Evolutionary conservation across 2,113 vertebrate species (phyloP), one percentile per base, ranked within the genome.

Genomic region (Ondatra zibethicus): DNA sequence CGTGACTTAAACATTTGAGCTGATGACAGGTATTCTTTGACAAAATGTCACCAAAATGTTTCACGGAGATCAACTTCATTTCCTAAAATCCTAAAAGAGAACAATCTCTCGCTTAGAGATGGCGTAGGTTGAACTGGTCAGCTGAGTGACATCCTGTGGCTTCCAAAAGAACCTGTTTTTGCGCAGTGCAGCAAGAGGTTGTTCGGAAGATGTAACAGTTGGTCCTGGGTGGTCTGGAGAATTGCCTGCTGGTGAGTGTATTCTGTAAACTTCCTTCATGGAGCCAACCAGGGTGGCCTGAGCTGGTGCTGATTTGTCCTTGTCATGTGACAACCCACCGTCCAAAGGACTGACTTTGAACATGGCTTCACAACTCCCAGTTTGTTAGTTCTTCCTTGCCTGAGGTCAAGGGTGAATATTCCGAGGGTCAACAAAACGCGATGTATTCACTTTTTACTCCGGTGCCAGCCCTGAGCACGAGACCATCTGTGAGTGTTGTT

Each of bases 121-220:
- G 11, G 76, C 14, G 0, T 33, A 3, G 58, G 50, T 84, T 88
- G 39, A 92, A n/a, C 50, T n/a, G 36, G 10, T 91, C 13, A 25
- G 52, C 5, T 47, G 63, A 75, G 25, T 45, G 88, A 27, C 31
- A 36, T 13, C 39, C 55, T 31, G 14, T 61, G 52, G 78, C 88
- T 96, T 95, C 93, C 87, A 81, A 77, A 94, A 50, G 76, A 88
- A 88, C 52, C 16, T 73, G 52, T 42, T 93, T 96, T 42, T 73
- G 81, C 63, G 76, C 72, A 89, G 66, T 36, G 45, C 4, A 19
- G 39, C n/a, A 45, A 92, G 85, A 36, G n/a, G 65, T 73, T 16
- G 55, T 88, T 95, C 68, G 61, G 91, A 78, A 89, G 87, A 91
- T 86, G 14, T 39, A 52, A 58, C 75, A 58, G 17, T 25, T 61